These are phyloP conservation scores for Microhierax caerulescens DNA, from an alignment of 2,797 vertebrate genomes.

Conservation along the genomic window DNA sequence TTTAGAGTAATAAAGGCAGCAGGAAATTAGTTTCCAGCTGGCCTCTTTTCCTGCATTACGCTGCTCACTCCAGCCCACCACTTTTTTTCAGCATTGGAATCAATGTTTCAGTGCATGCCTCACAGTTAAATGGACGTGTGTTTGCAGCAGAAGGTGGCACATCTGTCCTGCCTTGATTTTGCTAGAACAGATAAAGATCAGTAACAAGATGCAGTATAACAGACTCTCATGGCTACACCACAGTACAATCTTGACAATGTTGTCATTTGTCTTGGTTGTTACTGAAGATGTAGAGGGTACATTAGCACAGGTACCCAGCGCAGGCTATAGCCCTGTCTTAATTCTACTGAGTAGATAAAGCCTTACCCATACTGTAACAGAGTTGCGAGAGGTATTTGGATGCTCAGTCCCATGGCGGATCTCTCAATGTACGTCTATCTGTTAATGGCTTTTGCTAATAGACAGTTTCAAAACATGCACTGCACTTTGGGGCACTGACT, in stretches of 20 bases:
- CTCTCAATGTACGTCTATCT: background rate
- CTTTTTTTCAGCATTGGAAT: background rate
- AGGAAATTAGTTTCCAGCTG: conserved; percentile 31
- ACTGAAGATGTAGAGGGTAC: background rate
- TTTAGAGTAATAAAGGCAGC: background rate
- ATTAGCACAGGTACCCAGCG: background rate
- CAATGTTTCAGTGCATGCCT: background rate
- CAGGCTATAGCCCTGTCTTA: background rate
- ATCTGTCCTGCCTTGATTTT: background rate
- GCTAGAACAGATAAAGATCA: background rate
- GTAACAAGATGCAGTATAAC: background rate
- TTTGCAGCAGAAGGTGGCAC: background rate
- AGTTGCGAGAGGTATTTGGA: background rate
- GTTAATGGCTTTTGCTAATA: background rate
- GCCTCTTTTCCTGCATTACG: conserved; percentile 2
- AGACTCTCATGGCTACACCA: background rate
- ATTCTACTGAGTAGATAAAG: background rate
- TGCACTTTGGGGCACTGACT: background rate
- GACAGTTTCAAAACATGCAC: background rate
- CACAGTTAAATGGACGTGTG: background rate
- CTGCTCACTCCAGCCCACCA: background rate
- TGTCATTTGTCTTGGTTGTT: background rate
- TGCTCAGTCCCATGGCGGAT: background rate
- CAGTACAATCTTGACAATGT: background rate
- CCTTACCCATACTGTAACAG: background rate